phyloP scores from a whole-genome alignment of 2,113 vertebrate species.

The Podarcis muralis region DNA sequence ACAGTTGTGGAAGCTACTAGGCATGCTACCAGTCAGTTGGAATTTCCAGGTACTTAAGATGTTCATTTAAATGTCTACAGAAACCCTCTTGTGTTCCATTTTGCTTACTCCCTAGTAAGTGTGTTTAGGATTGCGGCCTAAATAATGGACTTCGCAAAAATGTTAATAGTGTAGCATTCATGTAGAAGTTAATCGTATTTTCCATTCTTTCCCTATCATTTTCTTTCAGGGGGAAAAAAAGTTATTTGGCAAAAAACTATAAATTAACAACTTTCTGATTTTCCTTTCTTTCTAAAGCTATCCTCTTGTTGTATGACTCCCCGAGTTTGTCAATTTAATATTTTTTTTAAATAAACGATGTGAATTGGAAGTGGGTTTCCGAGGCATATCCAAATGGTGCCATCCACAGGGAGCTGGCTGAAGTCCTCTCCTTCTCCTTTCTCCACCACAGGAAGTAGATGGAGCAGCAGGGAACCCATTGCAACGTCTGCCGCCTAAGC shows the following conservation, averaged over 20 bases:
- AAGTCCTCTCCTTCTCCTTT: background rate
- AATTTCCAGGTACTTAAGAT: too few relatives aligned
- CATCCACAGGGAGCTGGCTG: conserved; percentile 36
- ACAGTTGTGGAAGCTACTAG: background rate
- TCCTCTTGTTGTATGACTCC: conserved; percentile 7
- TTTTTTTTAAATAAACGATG: conserved; percentile 12
- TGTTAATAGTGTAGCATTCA: background rate
- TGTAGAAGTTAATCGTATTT: background rate
- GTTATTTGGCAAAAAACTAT: background rate
- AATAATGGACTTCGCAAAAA: background rate
- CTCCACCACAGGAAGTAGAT: conserved; percentile 26
- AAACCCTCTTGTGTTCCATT: background rate
- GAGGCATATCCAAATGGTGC: conserved; percentile 11
- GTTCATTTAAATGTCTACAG: background rate
- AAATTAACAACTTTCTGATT: background rate
- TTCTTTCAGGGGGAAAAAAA: background rate
- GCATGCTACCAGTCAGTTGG: background rate
- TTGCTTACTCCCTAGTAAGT: background rate
- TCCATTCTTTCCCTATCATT: background rate
- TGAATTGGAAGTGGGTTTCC: background rate
- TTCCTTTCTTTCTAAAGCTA: background rate
- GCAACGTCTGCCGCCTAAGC: conserved; percentile 23
- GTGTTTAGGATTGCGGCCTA: background rate
- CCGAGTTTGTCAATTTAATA: conserved; percentile 26
- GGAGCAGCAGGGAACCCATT: conserved; percentile 26